Percentiles rank a stretch among this genome's conserved stretches.
Evolutionary conservation across 2,797 vertebrate species (phyloP).

Genomic region (Rousettus madagascariensis): DNA sequence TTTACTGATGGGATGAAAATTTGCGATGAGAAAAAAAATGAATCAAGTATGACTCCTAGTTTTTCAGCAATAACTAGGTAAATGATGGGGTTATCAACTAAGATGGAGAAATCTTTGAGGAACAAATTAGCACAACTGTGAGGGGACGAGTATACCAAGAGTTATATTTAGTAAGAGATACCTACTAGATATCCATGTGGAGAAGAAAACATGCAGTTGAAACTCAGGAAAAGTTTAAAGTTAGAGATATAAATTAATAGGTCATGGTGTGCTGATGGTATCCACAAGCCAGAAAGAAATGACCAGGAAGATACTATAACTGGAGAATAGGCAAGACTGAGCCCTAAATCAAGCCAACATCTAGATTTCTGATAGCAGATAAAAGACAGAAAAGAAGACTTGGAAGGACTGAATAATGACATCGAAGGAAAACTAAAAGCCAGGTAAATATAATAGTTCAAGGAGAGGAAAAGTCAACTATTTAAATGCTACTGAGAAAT

Average conservation of each 20-base stretch:
- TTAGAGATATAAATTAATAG: constrained; percentile 17
- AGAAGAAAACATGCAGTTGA: background rate
- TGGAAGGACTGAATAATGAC: background rate
- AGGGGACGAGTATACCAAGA: background rate
- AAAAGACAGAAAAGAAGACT: background rate
- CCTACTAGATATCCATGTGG: background rate
- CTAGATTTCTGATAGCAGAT: background rate
- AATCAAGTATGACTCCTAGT: background rate
- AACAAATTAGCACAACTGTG: background rate
- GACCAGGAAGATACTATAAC: background rate
- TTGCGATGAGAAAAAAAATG: background rate
- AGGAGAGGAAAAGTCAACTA: background rate
- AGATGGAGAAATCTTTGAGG: background rate
- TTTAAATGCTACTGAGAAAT: background rate
- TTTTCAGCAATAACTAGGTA: background rate
- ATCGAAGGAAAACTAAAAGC: background rate
- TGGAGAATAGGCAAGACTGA: background rate
- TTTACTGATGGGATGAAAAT: background rate
- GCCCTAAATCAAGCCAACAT: background rate
- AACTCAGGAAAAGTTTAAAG: background rate
- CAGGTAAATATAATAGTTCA: background rate
- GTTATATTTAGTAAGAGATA: background rate
- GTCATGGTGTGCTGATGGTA: background rate
- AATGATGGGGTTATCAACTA: background rate
- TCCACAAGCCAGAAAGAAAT: background rate